Evolutionary conservation across 2,888 invertebrate species (phyloP).

Genomic region (Ochropleura leucogaster): DNA sequence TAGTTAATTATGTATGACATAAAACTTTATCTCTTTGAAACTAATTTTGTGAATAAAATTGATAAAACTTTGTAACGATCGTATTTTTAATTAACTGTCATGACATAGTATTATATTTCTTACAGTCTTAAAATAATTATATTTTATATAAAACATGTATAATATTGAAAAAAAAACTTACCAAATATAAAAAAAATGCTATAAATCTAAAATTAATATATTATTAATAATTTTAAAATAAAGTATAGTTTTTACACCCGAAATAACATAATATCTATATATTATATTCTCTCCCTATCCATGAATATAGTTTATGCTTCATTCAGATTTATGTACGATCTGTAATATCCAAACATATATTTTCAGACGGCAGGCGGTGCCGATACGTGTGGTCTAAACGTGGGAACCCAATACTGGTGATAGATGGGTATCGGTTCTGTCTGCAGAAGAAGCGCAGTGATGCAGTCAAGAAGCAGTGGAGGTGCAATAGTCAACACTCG

Average conservation of each 20-base stretch:
- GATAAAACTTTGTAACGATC: too few species aligned
- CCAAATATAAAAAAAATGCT: too few species aligned
- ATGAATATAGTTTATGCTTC: too few species aligned
- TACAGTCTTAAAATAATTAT: too few species aligned
- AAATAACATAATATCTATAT: background rate
- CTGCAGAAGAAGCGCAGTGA: constrained; percentile 44
- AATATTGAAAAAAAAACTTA: too few species aligned
- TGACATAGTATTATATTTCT: background rate
- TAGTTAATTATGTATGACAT: background rate
- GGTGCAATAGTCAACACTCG: constrained; percentile 49
- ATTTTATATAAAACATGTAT: background rate
- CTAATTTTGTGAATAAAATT: background rate
- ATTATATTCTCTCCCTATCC: background rate
- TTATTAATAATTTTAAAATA: background rate
- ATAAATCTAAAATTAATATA: too few species aligned
- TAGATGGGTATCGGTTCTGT: constrained; percentile 55
- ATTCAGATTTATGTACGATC: too few species aligned
- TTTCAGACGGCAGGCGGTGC: constrained; percentile 24
- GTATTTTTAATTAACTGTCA: too few species aligned
- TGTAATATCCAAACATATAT: background rate
- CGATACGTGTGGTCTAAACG: constrained; percentile 32
- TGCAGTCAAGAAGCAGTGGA: constrained; percentile 52
- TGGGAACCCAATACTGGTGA: constrained; percentile 55
- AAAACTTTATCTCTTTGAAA: background rate
- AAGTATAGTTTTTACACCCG: background rate